Base-by-base conservation (phyloP, 2,888 invertebrate species). In the Romanomermis culicivorax region DNA sequence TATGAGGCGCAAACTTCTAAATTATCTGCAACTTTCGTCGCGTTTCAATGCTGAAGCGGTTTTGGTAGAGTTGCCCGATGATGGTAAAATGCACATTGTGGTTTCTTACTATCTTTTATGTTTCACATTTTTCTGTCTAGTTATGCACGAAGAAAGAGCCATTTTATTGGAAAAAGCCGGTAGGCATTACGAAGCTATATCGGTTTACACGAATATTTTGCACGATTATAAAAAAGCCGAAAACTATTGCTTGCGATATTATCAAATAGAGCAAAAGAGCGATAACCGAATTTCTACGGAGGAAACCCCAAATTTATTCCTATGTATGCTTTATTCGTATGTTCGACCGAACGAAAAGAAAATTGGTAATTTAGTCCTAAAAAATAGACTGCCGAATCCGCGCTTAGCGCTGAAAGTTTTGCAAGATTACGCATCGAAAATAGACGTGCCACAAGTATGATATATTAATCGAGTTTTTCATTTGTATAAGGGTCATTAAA, bases 91-190 rank as follows among this genome's bases (percentile, higher is more conserved):
- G 17, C 27, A 29, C 3, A 20, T 26, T 23, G 1, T 30, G 27
- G 36, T 29, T 27, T 56, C 17, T n/a, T 55, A 4, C 36, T 36
- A 48, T 47, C 7, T 11, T 23, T 24, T 25, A 59, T 24, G n/a
- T 51, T 17, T 23, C 55, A 25, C 54, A 54, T 49, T 7, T 57
- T 42, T 56, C 52, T 52, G 61, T 64, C 25, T 62, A 78, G 78
- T 73, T 56, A 74, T 95, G 64, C 80, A 84, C 65, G 89, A 93
- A 68, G 95, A 95, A 70, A 77, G 89, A 57, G 93, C 95, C 0
- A 77, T 95, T n/a, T 81, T 97, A 58, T 74, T 93, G 45, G 93
- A 91, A 0, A 81, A 84, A 62, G 74, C 93, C 26, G 86, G 85
- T 1, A 76, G 83, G 59, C 93, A 97, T 69, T 85, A 89, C 65